Base-by-base conservation (phyloP, 2,888 invertebrate species). In the Limenitis camilla region DNA sequence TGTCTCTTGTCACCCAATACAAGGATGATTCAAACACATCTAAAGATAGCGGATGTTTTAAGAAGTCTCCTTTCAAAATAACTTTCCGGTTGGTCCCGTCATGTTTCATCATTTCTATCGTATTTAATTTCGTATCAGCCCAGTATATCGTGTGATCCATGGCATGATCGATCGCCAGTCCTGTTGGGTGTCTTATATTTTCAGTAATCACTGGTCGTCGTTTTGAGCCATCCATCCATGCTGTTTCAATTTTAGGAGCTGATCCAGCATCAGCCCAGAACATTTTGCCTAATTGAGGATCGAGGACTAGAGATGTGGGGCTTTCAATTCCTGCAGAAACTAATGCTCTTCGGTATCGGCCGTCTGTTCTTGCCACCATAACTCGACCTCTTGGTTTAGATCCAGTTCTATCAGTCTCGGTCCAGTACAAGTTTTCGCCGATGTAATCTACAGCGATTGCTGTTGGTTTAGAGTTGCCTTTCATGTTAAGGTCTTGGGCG, bases 141-240 rank as follows among this genome's bases (percentile, higher is more conserved):
- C 99, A 99, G 79, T 95, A 99, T 10, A 99, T 87, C 0, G 94
- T 89, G 71, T 97, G 95, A 55, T 94, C 94, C 92, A 96, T 96
- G 0, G 93, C 90, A 68, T 93, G 94, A 72, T 99, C 99, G 43
- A 99, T 92, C 0, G 97, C 91, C 7, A 99, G 76, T 0, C 97
- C 97, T 0, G 96, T 91, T 0, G 99, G 99, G 68, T 94, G 94
- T 28, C 95, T 90, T 29, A 99, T 90, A 55, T 91, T 91, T 55
- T 95, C 95, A 0, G 93, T 92, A 6, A 97, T 92, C 3, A 99
- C 76, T 0, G 94, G 91, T 49, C 93, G 89, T 2, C 97, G 90
- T 72, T 96, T 94, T 0, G 93, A 94, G 0, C 99, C 99, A 71
- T 98, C 98, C 97, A 99, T 96, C 96, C 98, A 98, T 2, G 97